Evolutionary conservation across 2,888 invertebrate species (phyloP).

Genomic region (Noctuana brunneofusca): DNA sequence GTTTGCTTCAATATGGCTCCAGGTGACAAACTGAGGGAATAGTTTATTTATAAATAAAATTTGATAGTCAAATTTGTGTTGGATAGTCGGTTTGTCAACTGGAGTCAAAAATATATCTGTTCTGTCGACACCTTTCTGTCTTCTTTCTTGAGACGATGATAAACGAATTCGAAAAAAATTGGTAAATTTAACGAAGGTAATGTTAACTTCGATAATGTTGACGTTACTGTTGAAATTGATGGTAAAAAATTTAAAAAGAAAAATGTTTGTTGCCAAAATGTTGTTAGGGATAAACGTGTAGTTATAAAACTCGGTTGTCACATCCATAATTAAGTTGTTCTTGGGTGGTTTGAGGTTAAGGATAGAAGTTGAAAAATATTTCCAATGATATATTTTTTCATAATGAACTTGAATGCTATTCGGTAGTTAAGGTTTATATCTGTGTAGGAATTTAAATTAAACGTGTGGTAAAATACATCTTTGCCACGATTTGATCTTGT

Average conservation of each 20-base stretch:
- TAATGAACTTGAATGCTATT: slow-evolving; percentile 81
- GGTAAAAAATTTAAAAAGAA: slow-evolving; percentile 55
- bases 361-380: slow-evolving; percentile 80
- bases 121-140: slow-evolving; percentile 72
- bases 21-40: slow-evolving; percentile 53
- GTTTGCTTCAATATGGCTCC: slow-evolving; percentile 49
- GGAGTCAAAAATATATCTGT: slow-evolving; percentile 48
- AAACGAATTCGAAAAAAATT: slow-evolving; percentile 45
- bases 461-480: slow-evolving; percentile 74
- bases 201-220: slow-evolving; percentile 66
- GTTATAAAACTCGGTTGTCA: slow-evolving; percentile 81
- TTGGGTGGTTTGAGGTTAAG: slow-evolving; percentile 78
- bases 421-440: slow-evolving; percentile 80
- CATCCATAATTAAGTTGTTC: slow-evolving; percentile 81
- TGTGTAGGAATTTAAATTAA: slow-evolving; percentile 80
- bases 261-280: slow-evolving; percentile 83
- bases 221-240: slow-evolving; percentile 69
- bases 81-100: slow-evolving; percentile 49
- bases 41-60: slow-evolving; percentile 47
- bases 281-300: slow-evolving; percentile 79
- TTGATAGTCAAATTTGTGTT: slow-evolving; percentile 65
- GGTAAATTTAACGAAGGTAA: slow-evolving; percentile 56
- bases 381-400: slow-evolving; percentile 83
- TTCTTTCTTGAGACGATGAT: slow-evolving; percentile 68
- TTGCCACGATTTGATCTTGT: slow-evolving; percentile 58